Base-by-base conservation (phyloP, 2,888 invertebrate species). In the Hipparchia sbordonii region DNA sequence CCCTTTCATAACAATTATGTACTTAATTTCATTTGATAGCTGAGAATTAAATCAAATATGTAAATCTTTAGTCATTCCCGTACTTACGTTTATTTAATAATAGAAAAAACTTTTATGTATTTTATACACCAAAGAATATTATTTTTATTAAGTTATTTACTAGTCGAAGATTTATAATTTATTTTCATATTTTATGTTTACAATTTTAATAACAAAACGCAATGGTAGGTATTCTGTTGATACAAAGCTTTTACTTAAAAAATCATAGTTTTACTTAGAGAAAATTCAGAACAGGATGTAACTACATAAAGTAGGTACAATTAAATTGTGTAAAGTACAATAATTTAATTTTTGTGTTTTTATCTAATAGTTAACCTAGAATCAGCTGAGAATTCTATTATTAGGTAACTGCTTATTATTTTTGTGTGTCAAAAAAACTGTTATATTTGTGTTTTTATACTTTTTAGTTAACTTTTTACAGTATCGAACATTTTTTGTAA, bases 131-230 rank as follows among this genome's bases (percentile, higher is more conserved):
- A 76, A 76, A 74, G 74, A 74, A 74, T 70, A 68, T 76, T 76
- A 67, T 76, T 76, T 59, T 70, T 71, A 60, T 73, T 76, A 57
- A 72, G 57, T 72, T 72, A 83, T 82, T 82, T 84, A 69, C 51
- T 52, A 46, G 60, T 60, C 46, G 45, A 72, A 65, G 10, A 51
- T 71, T 52, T 52, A 23, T 57, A 13, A 8, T 57, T 57, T 71
- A 60, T 66, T 67, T 46, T 69, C 51, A 46, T 66, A 67, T 72
- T 68, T 39, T 59, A 65, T 66, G 68, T 72, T 72, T 57, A 72
- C 68, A 63, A 46, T 63, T 65, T 63, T 45, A 63, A 63, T 51
- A 63, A 23, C 48, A 48, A 48, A 48, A 48, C 39, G 39, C 48
- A 59, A 63, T 46, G 7, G 33, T 68, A 56, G 5, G 8, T 46